Evolutionary conservation across 2,888 invertebrate species (phyloP).

Genomic region (Drosophila emarginata): DNA sequence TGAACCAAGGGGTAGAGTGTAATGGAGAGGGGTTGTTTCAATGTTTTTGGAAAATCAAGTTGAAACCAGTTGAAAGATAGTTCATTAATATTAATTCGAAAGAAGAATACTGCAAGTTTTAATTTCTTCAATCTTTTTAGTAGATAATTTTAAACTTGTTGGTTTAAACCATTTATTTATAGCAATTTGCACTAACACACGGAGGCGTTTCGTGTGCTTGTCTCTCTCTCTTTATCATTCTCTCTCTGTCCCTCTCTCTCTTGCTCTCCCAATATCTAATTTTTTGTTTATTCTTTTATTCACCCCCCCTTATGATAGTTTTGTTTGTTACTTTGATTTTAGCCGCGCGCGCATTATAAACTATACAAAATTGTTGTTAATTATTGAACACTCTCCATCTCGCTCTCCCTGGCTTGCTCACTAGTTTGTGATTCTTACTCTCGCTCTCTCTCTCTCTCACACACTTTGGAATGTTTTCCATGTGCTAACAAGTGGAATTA

Average conservation of each 20-base stretch:
- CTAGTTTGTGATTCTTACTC: slow-evolving; percentile 5
- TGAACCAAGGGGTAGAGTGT: slow-evolving; percentile 4
- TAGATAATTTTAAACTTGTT: not conserved
- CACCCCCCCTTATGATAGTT: slow-evolving; percentile 20
- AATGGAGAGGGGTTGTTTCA: slow-evolving; percentile 32
- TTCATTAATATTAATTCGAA: not conserved
- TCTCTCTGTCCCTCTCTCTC: slow-evolving; percentile 27
- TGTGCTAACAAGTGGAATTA: slow-evolving; percentile 18
- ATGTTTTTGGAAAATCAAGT: slow-evolving; percentile 53
- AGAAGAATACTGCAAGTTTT: not conserved
- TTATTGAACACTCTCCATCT: slow-evolving; percentile 17
- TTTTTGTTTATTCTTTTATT: slow-evolving; percentile 59
- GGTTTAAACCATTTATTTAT: not conserved
- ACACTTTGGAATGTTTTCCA: slow-evolving; percentile 20
- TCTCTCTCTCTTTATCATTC: slow-evolving; percentile 30
- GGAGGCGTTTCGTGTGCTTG: slow-evolving; percentile 2
- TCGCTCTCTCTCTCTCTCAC: slow-evolving; percentile 10
- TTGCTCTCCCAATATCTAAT: slow-evolving; percentile 36
- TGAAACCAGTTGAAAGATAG: slow-evolving; percentile 17
- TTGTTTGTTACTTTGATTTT: slow-evolving; percentile 58
- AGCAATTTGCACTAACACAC: not conserved
- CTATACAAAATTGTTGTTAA: slow-evolving; percentile 52
- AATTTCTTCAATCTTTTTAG: not conserved
- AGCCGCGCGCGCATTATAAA: slow-evolving; percentile 66
- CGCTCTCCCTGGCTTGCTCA: slow-evolving; percentile 2